Base-by-base conservation (phyloP, 2,888 invertebrate species). In the Caenorhabditis zanzibari region DNA sequence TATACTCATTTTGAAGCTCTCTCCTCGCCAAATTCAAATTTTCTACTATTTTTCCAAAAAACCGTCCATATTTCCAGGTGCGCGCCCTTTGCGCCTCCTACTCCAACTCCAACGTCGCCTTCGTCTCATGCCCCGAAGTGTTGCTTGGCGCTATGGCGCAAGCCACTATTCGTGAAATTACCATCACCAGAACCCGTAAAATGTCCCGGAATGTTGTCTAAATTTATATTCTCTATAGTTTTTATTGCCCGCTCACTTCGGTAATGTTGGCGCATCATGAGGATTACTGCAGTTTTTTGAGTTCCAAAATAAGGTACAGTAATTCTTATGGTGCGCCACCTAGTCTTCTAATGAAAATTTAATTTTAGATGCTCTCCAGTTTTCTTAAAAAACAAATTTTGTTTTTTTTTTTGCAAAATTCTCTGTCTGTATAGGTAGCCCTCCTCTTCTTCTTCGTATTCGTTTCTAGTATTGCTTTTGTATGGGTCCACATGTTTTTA, bases 81-180 rank as follows among this genome's bases (percentile, higher is more conserved):
- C 73, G 76, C 9, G 64, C 79, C 9, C 81, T 92, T n/a, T 92
- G 92, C 68, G 81, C 83, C 16, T 71, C 76, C n/a, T 88, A 87
- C 81, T 75, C 79, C 59, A 92, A 92, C 80, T n/a, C 71, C 24
- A 89, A 92, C 69, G 85, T 89, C 73, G 91, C 90, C 3, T 92
- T 92, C 84, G 92, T 92, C 63, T 89, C 90, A 7, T 91, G 91
- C 38, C 92, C 92, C 2, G 92, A 92, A 74, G 92, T 92, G 9
- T 75, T 92, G 2, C 85, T 92, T 7, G 92, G 92, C 4, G 92
- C 91, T 1, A 92, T 92, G 92, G 92, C 92, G 9, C 92, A 92
- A 77, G 92, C 92, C 10, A 92, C 92, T 6, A 91, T 92, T 26
- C 87, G 92, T 24, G 92, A 92, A 77, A 92, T 92, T 61, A 87